Evolutionary conservation across 2,113 vertebrate genomes (phyloP).

Genomic region (Hyperoodon ampullatus): DNA sequence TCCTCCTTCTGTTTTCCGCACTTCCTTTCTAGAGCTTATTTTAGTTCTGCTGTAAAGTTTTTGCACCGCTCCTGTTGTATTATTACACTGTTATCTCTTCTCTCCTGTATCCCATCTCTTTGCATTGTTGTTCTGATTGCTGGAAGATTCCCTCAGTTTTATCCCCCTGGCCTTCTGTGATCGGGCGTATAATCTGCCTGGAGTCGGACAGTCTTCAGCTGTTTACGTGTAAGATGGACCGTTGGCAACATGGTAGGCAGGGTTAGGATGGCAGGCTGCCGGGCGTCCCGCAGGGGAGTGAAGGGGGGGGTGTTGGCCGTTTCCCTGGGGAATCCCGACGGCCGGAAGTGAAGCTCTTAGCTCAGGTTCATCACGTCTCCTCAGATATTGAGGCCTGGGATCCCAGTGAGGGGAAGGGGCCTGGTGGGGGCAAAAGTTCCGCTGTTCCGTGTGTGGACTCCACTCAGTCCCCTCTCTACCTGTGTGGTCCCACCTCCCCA

Average conservation of each 20-base stretch:
- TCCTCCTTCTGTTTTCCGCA: rapidly evolving
- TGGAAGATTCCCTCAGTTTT: neutral
- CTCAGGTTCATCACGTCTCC: neutral
- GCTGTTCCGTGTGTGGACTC: too few relatives aligned
- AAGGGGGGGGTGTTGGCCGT: rapidly evolving
- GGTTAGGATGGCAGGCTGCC: neutral
- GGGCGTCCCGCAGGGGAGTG: rapidly evolving
- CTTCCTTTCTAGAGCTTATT: neutral
- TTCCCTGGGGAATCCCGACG: neutral
- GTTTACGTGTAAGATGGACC: too few relatives aligned
- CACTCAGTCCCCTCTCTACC: neutral
- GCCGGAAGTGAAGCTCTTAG: neutral
- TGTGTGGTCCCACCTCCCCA: too few relatives aligned
- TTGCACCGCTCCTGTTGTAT: rapidly evolving
- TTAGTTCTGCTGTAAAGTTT: rapidly evolving
- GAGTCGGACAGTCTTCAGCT: rapidly evolving
- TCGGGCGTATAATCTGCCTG: neutral
- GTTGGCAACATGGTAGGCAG: too few relatives aligned
- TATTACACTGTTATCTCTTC: too few relatives aligned
- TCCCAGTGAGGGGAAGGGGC: neutral
- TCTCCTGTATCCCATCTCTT: neutral
- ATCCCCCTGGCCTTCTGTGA: neutral
- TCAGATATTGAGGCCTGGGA: neutral
- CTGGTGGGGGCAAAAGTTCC: neutral
- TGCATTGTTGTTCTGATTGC: neutral